Percentiles rank a stretch among this genome's conserved stretches.
These are phyloP conservation scores for Neuroscelio doddi DNA, from an alignment of 2,888 invertebrate species.

Conservation along the genomic window DNA sequence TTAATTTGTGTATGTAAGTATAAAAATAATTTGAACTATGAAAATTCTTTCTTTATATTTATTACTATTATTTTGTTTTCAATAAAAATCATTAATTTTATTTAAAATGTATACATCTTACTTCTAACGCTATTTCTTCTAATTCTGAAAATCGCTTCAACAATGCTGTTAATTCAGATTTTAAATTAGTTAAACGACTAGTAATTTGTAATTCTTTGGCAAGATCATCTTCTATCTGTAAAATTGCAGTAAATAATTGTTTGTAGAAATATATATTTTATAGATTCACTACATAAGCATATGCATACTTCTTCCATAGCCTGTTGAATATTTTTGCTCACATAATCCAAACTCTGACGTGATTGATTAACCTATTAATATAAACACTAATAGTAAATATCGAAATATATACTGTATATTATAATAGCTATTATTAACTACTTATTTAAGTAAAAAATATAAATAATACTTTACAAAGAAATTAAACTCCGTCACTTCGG, in stretches of 20 bases:
- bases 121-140: constrained; percentile 19
- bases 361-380: constrained; percentile 20
- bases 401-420: too few relatives aligned
- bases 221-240: constrained; percentile 21
- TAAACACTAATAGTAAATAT: background rate
- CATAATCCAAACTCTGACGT: constrained; percentile 18
- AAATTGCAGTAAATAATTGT: background rate
- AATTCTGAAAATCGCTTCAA: constrained; percentile 14
- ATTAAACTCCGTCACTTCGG: constrained; percentile 21
- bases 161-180: constrained; percentile 10
- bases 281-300: background rate
- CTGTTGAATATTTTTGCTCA: constrained; percentile 13
- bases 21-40: too few relatives aligned
- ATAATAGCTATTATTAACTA: too few relatives aligned
- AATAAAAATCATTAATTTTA: too few relatives aligned
- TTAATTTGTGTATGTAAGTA: background rate
- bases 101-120: constrained; percentile 1
- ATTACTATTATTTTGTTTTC: too few relatives aligned
- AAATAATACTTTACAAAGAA: constrained; percentile 13
- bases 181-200: constrained; percentile 13
- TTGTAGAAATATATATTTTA: background rate
- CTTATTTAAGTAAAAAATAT: too few relatives aligned
- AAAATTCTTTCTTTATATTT: too few relatives aligned
- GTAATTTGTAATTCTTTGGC: constrained; percentile 17
- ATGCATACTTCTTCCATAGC: constrained; percentile 16